Evolutionary conservation across 2,113 vertebrate genomes (phyloP).

Genomic region (Hyaena hyaena): DNA sequence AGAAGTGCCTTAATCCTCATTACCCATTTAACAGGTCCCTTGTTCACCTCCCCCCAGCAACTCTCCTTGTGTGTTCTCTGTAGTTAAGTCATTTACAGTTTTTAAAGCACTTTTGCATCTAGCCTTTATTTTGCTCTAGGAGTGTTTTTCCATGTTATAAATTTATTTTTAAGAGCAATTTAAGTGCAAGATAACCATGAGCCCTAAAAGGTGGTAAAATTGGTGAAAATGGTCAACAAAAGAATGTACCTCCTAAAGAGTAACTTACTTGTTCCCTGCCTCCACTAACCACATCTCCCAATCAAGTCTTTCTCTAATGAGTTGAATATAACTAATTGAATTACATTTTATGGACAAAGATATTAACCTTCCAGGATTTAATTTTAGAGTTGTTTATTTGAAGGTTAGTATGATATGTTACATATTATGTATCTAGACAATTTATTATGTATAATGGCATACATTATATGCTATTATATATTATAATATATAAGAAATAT

Average conservation of each 20-base stretch:
- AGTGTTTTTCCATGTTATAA: neutral
- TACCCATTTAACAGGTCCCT: neutral
- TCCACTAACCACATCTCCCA: neutral
- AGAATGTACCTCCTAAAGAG: neutral
- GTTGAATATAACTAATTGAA: neutral
- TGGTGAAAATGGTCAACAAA: neutral
- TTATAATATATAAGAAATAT: neutral
- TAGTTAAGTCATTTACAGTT: neutral
- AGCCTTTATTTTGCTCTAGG: conserved; percentile 4
- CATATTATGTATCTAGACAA: neutral
- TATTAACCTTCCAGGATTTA: neutral
- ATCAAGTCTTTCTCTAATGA: neutral
- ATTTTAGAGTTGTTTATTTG: neutral
- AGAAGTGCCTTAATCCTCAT: neutral
- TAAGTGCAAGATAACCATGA: neutral
- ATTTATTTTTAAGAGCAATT: neutral
- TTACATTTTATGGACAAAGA: neutral
- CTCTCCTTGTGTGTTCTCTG: neutral
- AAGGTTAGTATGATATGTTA: neutral
- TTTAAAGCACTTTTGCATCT: neutral
- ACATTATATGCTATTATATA: neutral
- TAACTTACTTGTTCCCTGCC: neutral
- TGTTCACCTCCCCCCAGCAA: neutral
- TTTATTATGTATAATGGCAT: neutral
- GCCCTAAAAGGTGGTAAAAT: neutral